Evolutionary conservation across 1,140 invertebrate genomes (phyloP).

Genomic region (Gonioctena quinquepunctata): DNA sequence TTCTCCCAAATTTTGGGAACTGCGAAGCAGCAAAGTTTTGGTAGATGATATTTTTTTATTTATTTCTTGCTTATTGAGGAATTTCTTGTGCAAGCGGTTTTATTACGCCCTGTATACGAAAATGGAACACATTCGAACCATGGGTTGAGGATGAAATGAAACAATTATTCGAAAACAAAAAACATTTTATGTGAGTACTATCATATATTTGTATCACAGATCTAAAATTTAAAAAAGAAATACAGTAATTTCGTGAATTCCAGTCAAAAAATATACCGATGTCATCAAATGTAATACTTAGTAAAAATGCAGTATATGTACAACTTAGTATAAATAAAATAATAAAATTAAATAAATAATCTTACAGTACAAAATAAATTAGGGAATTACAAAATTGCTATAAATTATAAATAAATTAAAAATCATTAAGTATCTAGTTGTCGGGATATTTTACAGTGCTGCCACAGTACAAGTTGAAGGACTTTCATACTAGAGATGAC

Average conservation of each 20-base stretch:
- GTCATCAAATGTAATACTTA: background rate
- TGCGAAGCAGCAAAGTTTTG: too few relatives aligned
- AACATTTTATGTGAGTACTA: constrained; percentile 17
- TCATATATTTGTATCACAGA: constrained; percentile 13
- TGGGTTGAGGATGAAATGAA: background rate
- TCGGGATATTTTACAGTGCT: background rate
- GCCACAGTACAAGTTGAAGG: too few relatives aligned
- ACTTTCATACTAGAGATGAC: background rate
- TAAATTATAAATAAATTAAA: constrained; percentile 21
- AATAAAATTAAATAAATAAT: constrained; percentile 19
- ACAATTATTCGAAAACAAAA: background rate
- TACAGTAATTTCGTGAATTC: background rate
- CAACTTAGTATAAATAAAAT: constrained; percentile 20
- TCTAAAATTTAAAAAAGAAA: constrained; percentile 14
- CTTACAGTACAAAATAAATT: constrained; percentile 19
- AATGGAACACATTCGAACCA: background rate
- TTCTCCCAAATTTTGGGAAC: too few relatives aligned
- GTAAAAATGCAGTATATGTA: constrained; percentile 10
- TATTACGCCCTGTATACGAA: too few relatives aligned
- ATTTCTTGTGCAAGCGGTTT: too few relatives aligned
- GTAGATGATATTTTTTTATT: too few relatives aligned
- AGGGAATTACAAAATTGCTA: constrained; percentile 12
- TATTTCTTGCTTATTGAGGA: too few relatives aligned
- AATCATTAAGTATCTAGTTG: background rate
- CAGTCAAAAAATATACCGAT: constrained; percentile 1